Conservation (phyloP, 2,797 vertebrate genomes). For the Coregonus suidteri region DNA sequence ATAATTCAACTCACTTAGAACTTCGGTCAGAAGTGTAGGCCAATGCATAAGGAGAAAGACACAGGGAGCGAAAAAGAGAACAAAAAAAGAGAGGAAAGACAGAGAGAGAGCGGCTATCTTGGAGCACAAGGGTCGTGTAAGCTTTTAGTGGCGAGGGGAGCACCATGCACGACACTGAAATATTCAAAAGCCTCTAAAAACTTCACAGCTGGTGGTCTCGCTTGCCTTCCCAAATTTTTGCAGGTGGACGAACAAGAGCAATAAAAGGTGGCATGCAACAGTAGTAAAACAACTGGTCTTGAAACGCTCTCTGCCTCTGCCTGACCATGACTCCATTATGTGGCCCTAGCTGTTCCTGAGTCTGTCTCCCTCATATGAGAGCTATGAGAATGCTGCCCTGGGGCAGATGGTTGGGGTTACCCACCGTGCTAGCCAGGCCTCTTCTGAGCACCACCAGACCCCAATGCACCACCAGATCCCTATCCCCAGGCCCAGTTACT, state of each 20-base stretch:
- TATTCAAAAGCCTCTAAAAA: slow-evolving; percentile 53
- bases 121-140: slow-evolving; percentile 43
- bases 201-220: slow-evolving; percentile 56
- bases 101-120: slow-evolving; percentile 52
- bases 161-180: slow-evolving; percentile 42
- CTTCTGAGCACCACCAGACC: slow-evolving; percentile 64
- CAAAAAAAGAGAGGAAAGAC: slow-evolving; percentile 34
- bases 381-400: slow-evolving; percentile 41
- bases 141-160: slow-evolving; percentile 44
- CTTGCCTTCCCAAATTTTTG: slow-evolving; percentile 33
- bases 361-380: slow-evolving; percentile 34
- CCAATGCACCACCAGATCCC: slow-evolving; percentile 64
- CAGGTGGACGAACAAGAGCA: slow-evolving; percentile 38
- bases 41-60: slow-evolving; percentile 34
- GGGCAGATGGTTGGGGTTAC: slow-evolving; percentile 3
- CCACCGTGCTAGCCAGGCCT: slow-evolving; percentile 55
- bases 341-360: slow-evolving; percentile 21
- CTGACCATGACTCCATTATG: slow-evolving; percentile 23
- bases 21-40: slow-evolving; percentile 57
- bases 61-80: slow-evolving; percentile 43
- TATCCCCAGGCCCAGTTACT: slow-evolving; percentile 52
- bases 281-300: slow-evolving; percentile 24
- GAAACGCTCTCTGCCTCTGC: slow-evolving; percentile 11
- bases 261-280: slow-evolving; percentile 32
- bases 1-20: slow-evolving; percentile 76